Percentiles rank a stretch among this genome's conserved stretches.
Evolutionary conservation across 2,888 invertebrate genomes (phyloP).

Genomic region (Tetanocera ferruginea): DNA sequence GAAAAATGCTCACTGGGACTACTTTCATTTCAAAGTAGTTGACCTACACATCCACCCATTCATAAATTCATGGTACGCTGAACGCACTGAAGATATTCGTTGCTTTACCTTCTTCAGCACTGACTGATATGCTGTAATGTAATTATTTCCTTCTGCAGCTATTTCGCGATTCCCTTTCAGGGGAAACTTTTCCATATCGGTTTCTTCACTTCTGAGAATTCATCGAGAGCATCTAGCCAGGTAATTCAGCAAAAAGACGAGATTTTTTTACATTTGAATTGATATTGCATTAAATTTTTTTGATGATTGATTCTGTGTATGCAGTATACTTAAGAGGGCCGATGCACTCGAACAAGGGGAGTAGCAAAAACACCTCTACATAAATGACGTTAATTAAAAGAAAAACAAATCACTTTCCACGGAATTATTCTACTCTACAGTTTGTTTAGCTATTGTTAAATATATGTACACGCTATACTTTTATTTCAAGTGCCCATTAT

Average conservation of each 20-base stretch:
- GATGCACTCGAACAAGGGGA: slow-evolving; percentile 8
- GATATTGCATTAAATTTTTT: too few species aligned
- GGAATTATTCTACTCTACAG: not conserved
- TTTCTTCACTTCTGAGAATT: not conserved
- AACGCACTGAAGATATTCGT: too few species aligned
- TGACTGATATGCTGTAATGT: slow-evolving; percentile 74
- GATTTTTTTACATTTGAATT: too few species aligned
- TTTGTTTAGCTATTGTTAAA: not conserved
- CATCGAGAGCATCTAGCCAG: not conserved
- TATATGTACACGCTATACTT: not conserved
- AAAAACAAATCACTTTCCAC: not conserved
- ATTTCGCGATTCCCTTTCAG: slow-evolving; percentile 74
- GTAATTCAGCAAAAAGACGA: too few species aligned
- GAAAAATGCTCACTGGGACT: too few species aligned
- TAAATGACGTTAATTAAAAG: not conserved
- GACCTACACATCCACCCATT: too few species aligned
- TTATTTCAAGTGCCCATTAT: slow-evolving; percentile 33
- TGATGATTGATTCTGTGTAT: not conserved
- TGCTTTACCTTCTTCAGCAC: slow-evolving; percentile 74
- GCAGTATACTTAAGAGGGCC: not conserved
- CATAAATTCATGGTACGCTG: too few species aligned
- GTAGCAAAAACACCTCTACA: not conserved
- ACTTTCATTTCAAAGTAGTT: not conserved
- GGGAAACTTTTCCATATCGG: slow-evolving; percentile 79
- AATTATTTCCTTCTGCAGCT: slow-evolving; percentile 70